Evolutionary conservation across 2,888 invertebrate genomes (phyloP).

Genomic region (Alsophila aescularia): DNA sequence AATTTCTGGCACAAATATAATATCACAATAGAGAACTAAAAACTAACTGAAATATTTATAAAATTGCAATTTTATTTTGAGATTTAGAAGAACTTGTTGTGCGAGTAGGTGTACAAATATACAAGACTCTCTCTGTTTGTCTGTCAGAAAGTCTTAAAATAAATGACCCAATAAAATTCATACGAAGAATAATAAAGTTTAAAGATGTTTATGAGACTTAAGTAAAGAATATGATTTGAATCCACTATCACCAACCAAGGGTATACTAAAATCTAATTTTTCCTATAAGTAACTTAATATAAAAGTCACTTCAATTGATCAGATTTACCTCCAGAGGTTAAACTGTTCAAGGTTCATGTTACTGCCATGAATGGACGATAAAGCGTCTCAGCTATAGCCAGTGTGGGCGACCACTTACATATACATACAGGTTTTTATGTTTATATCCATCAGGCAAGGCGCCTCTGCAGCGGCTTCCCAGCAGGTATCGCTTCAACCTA

Average conservation of each 20-base stretch:
- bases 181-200: too few species aligned
- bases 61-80: background rate
- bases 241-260: background rate
- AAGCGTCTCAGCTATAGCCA: slow-evolving; percentile 69
- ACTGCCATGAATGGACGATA: slow-evolving; percentile 74
- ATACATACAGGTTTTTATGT: slow-evolving; percentile 59
- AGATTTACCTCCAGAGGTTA: slow-evolving; percentile 62
- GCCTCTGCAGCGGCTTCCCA: slow-evolving; percentile 66
- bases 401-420: slow-evolving; percentile 65
- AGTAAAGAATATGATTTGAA: too few species aligned
- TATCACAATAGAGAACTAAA: background rate
- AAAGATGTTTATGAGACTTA: too few species aligned
- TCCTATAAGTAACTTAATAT: slow-evolving; percentile 50
- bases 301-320: slow-evolving; percentile 45
- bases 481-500: slow-evolving; percentile 57
- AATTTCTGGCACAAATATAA: slow-evolving; percentile 12
- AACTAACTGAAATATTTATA: background rate
- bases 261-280: slow-evolving; percentile 12
- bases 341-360: slow-evolving; percentile 63
- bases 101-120: too few species aligned
- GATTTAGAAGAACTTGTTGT: too few species aligned
- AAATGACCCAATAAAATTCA: too few species aligned
- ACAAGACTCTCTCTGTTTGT: too few species aligned
- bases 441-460: slow-evolving; percentile 72
- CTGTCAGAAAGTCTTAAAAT: too few species aligned